Evolutionary conservation across 2,113 vertebrate species (phyloP).

Genomic region (Nicator chloris): DNA sequence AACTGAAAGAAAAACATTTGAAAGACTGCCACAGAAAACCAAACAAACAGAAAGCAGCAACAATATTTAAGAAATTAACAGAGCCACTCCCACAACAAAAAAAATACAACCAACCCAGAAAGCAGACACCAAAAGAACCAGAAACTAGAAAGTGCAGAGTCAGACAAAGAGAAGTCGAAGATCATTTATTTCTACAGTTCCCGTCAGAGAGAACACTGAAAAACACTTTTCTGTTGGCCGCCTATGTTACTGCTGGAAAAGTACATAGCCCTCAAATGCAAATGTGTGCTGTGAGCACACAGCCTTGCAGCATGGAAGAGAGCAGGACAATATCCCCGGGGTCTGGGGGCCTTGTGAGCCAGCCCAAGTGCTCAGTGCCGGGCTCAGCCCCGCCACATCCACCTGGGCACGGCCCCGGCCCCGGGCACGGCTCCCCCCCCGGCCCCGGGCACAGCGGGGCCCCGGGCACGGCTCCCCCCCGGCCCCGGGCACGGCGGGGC

Average conservation of each 20-base stretch:
- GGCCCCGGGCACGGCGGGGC: too few relatives aligned
- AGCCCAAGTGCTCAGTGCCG: rapidly evolving
- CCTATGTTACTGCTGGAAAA: rapidly evolving
- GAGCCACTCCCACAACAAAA: background rate
- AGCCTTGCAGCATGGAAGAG: rapidly evolving
- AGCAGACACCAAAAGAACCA: background rate
- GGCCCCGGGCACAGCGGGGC: rapidly evolving
- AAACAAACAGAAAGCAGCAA: background rate
- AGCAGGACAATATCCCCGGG: background rate
- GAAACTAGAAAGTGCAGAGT: background rate
- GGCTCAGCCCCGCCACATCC: background rate
- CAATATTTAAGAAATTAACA: background rate
- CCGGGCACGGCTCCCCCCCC: background rate
- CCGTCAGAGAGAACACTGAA: background rate
- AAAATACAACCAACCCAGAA: background rate
- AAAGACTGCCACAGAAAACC: background rate
- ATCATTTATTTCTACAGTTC: background rate
- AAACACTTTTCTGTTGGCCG: background rate
- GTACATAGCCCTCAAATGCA: background rate
- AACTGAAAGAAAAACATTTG: background rate
- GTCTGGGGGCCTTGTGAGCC: background rate
- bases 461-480: too few relatives aligned
- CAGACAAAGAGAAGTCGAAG: background rate
- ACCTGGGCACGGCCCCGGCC: background rate
- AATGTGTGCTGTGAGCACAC: rapidly evolving